Evolutionary conservation across 37 sponge, comb jelly and placozoan genomes (phyloP), one percentile per base, ranked within the genome.

Genomic region (Agelas oroides): DNA sequence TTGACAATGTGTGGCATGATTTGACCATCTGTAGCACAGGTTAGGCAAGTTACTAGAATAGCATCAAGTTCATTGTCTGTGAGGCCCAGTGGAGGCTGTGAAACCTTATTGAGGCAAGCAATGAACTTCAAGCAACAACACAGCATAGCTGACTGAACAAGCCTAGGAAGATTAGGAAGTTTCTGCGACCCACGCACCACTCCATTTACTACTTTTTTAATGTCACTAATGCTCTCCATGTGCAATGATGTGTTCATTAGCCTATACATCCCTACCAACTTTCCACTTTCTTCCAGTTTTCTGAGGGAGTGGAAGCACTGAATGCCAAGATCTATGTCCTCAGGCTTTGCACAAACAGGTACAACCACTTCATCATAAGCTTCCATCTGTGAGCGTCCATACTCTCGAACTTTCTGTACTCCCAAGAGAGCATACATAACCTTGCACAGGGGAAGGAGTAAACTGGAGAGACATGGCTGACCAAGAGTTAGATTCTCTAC

Each of bases 381-480:
- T 17, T 70, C 38, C 21, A 21, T 32, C 15, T 21, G 30, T 18
- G 46, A 17, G 2, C 65, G 63, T 0, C 86, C 86, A 55, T 86
- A 86, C 71, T 86, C 86, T 1, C 18, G 24, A 1, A 86, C 79
- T 21, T 35, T 21, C 14, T 12, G 19, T 59, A 58, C 12, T 18
- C 86, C 78, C 66, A 81, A 31, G 1, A 87, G 32, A 32, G 19
- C 24, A 60, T 87, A 71, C 36, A 53, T 21, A 11, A 79, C 24
- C 11, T 36, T 39, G 15, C 80, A 59, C 24, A 87, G 2, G 18
- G 73, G 72, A 17, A 72, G 35, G 24, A 70, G 69, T 8, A 74
- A 39, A 25, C 73, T 76, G 17, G 28, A 32, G 53, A 69, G 55
- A 32, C 71, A 53, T 2, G 21, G 41, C 0, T 73, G 67, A 16